Conservation (phyloP, 2,888 invertebrate genomes). For the Arctia plantaginis region DNA sequence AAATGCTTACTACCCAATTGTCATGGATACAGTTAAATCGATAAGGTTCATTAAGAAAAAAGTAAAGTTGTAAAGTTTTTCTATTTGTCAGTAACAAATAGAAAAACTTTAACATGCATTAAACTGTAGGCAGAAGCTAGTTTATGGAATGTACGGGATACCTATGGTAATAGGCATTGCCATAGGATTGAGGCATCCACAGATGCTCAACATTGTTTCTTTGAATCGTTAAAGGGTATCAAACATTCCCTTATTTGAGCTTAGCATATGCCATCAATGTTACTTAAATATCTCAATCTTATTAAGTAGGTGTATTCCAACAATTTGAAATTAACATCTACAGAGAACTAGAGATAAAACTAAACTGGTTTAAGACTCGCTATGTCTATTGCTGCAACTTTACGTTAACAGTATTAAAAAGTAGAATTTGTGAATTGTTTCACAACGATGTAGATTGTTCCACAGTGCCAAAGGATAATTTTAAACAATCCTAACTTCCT, state of each 20-base stretch:
- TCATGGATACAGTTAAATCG: not conserved
- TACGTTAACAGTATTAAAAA: not conserved
- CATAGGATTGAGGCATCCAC: not conserved
- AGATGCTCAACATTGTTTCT: constrained; percentile 5
- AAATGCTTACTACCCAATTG: not conserved
- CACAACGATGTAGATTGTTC: not conserved
- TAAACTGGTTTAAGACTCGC: not conserved
- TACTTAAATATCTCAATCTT: constrained; percentile 18
- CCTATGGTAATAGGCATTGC: constrained; percentile 1
- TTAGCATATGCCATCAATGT: constrained; percentile 4
- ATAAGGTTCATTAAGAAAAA: not conserved
- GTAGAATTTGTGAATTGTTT: not conserved
- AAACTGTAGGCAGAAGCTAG: not conserved
- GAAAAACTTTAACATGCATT: not conserved
- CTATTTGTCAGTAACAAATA: not conserved
- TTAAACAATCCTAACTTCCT: not conserved
- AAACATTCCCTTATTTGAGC: constrained; percentile 10
- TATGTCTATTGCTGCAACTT: not conserved
- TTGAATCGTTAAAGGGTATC: constrained; percentile 5
- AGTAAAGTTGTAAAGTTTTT: no score
- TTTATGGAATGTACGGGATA: not conserved
- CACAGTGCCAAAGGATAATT: not conserved
- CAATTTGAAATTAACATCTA: not conserved
- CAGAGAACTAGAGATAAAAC: not conserved
- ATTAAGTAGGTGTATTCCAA: constrained; percentile 13